Percentiles rank a stretch among this genome's conserved stretches.
Conservation (phyloP, 2,797 vertebrate genomes). For the Erpetoichthys calabaricus region DNA sequence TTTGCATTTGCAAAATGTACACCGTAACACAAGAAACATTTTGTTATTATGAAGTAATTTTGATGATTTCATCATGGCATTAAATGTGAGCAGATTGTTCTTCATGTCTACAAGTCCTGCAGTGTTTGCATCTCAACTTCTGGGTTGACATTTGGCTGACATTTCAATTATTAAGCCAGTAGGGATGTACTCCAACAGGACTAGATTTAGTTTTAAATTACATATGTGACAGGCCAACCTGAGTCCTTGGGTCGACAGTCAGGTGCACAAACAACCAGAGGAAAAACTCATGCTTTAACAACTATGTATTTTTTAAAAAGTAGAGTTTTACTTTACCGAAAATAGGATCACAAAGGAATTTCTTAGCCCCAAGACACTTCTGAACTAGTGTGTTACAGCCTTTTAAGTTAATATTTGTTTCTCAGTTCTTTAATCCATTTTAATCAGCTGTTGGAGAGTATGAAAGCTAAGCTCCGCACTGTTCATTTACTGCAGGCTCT, state of each 20-base stretch:
- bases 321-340: no score
- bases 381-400: no score
- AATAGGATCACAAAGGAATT: no score
- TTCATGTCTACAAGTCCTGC: constrained; percentile 3
- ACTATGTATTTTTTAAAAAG: no score
- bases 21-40: constrained; percentile 8
- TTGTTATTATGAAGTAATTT: constrained; percentile 18
- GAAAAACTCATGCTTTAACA: background rate
- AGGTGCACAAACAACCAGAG: constrained; percentile 16
- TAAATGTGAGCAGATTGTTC: constrained; percentile 18
- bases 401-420: no score
- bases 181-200: constrained; percentile 14
- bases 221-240: constrained; percentile 14
- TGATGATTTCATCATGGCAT: constrained; percentile 18
- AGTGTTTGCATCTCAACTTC: constrained; percentile 10
- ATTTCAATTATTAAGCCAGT: constrained; percentile 13
- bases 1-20: constrained; percentile 19
- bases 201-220: constrained; percentile 18
- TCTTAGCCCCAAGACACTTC: no score
- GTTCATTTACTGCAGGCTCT: no score
- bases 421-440: no score
- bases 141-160: constrained; percentile 32
- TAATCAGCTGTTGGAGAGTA: no score
- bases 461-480: no score
- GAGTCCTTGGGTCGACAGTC: background rate